These are phyloP conservation scores for Willowsia nigromaculata DNA, from an alignment of 2,888 invertebrate genomes.

Conservation along the genomic window DNA sequence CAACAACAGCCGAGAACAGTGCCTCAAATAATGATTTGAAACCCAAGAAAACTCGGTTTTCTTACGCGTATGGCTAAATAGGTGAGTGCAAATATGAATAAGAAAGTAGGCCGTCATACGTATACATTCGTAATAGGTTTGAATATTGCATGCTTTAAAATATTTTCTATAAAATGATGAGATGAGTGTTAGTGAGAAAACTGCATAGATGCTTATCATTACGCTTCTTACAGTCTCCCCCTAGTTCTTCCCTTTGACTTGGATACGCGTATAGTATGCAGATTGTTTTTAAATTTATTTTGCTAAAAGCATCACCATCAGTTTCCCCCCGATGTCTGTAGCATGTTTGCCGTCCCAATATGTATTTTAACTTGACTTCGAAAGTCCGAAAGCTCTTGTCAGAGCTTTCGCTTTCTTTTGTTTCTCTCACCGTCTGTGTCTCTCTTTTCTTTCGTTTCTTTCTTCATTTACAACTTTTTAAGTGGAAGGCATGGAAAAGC, in stretches of 20 bases:
- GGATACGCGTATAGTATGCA: slow-evolving; percentile 12
- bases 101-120: neutral
- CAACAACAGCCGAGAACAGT: too few relatives aligned
- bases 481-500: neutral
- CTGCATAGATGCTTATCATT: slow-evolving; percentile 3
- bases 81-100: neutral
- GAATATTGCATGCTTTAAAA: neutral
- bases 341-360: slow-evolving; percentile 38
- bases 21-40: too few relatives aligned
- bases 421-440: neutral
- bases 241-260: slow-evolving; percentile 1
- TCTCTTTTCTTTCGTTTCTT: neutral
- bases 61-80: neutral
- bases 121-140: neutral
- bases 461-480: slow-evolving; percentile 14
- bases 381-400: neutral
- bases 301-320: slow-evolving; percentile 53
- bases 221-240: slow-evolving; percentile 15
- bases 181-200: neutral
- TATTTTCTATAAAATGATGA: slow-evolving; percentile 1
- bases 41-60: too few relatives aligned
- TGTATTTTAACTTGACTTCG: slow-evolving; percentile 35
- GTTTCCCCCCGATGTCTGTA: neutral
- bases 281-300: slow-evolving; percentile 62
- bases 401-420: neutral